Percentiles rank a stretch among this genome's conserved stretches.
Conservation (phyloP, 2,113 vertebrate genomes). For the Lasiurus cinereus region DNA sequence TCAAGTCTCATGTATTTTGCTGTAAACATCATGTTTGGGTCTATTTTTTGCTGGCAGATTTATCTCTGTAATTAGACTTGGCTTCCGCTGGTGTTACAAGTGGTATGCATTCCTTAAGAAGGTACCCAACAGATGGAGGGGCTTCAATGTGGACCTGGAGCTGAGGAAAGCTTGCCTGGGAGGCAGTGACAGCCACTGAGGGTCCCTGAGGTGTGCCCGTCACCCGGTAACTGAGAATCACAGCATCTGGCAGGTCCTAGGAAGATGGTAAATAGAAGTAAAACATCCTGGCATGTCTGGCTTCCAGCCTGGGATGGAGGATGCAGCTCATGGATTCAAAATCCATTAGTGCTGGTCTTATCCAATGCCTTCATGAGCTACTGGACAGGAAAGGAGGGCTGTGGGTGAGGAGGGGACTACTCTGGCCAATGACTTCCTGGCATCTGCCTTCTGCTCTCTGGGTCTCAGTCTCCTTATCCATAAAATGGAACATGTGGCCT, state of each 20-base stretch:
- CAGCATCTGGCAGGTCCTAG: background rate
- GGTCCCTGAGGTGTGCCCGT: background rate
- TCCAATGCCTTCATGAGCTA: background rate
- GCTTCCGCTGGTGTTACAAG: conserved; percentile 59
- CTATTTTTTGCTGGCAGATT: conserved; percentile 63
- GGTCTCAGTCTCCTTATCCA: conserved; percentile 57
- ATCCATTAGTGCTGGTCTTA: background rate
- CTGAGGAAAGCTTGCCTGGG: background rate
- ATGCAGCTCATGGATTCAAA: background rate
- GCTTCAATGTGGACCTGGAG: background rate
- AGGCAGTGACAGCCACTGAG: background rate
- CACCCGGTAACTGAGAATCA: background rate
- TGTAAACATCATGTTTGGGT: conserved; percentile 33
- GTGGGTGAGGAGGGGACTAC: too few species aligned
- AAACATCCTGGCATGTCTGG: background rate
- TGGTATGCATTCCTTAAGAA: conserved; percentile 54
- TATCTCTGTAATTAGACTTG: conserved; percentile 70
- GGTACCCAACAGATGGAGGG: conserved; percentile 37
- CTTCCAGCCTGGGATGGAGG: background rate
- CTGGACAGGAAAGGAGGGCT: background rate
- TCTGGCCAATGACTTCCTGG: background rate
- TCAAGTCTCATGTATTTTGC: conserved; percentile 5
- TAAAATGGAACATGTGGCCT: conserved; percentile 45
- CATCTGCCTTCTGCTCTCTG: background rate
- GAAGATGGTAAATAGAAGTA: background rate